Conservation (phyloP, 2,113 vertebrate species). For the Dendropsophus ebraccatus region DNA sequence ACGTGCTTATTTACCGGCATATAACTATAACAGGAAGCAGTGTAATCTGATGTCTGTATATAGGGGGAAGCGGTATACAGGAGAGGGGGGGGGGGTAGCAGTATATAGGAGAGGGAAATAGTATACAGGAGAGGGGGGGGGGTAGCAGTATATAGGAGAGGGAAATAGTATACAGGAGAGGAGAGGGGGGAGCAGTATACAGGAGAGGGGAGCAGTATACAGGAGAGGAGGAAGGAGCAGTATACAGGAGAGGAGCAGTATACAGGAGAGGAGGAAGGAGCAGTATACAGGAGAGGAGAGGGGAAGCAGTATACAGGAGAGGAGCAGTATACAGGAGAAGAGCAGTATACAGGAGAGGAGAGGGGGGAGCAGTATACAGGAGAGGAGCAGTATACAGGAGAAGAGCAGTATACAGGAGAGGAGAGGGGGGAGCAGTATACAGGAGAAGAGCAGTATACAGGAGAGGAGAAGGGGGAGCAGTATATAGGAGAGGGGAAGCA, state of each 20-base stretch:
- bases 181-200: background rate
- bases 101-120: background rate
- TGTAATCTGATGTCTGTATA: background rate
- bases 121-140: too few species aligned
- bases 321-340: too few species aligned
- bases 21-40: background rate
- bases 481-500: background rate
- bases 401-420: background rate
- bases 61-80: background rate
- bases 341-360: background rate
- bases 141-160: background rate
- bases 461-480: background rate
- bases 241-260: background rate
- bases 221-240: background rate
- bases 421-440: too few species aligned
- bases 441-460: background rate
- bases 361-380: background rate
- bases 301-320: background rate
- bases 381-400: too few species aligned
- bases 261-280: background rate
- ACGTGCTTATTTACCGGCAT: background rate
- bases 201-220: background rate
- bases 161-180: too few species aligned
- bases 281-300: too few species aligned
- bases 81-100: background rate